Evolutionary conservation across 2,888 invertebrate species (phyloP), one percentile per base, ranked within the genome.

Genomic region (Diloba caeruleocephala): DNA sequence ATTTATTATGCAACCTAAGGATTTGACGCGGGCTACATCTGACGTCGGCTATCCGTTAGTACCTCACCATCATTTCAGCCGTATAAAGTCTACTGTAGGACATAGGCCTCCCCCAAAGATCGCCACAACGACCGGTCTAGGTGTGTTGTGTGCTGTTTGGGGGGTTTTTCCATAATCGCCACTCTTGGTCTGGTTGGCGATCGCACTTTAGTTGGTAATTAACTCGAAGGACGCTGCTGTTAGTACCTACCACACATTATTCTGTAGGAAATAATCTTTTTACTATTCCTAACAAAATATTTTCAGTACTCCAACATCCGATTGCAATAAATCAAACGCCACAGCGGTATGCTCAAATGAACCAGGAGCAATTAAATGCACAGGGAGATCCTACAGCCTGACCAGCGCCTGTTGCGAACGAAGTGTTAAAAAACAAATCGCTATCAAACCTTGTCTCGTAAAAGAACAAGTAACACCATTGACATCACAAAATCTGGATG

Each of bases 1-100:
- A 62, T 84, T 78, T 38, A 81, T 90, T 39, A 59, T 90, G 43
- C 78, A 80, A 44, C 88, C 90, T 1, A 87, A 88, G 66, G 81
- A 84, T 15, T 38, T 85, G 10, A 68, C 76, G 9, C 74, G 76
- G 3, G 72, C 81, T 8, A 65, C 74, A n/a, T 90, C 89, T 0
- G 87, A 83, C 48, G 78, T 74, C 58, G 79, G 74, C 31, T 76
- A 72, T 46, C 71, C 72, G 90, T 89, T 69, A 71, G 84, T 53
- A 39, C 8, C 1, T 1, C 9, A 25, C 2, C 13, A 5, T 14
- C 21, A 21, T 21, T 21, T 21, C 7, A 21, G 6, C 7, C 7
- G 6, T 21, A 21, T 21, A 4, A 21, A 21, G 5, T 21, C 5
- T 21, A 19, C 19, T 19, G 19, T 19, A n/a, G n/a, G n/a, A n/a